Conservation (phyloP, 2,113 vertebrate species). For the Lophotis ruficrista region DNA sequence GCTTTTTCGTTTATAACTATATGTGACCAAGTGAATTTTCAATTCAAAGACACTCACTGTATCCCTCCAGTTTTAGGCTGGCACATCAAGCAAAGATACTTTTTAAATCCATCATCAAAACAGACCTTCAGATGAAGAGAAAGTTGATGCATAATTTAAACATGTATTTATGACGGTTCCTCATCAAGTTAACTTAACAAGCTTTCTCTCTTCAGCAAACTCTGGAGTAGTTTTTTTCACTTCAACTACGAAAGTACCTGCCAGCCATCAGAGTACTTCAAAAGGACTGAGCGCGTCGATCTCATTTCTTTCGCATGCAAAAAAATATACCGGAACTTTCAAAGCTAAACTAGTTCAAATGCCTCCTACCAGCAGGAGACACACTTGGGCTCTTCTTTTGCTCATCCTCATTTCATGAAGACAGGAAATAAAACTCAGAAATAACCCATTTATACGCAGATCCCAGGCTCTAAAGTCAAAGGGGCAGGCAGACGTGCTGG, state of each 20-base stretch:
- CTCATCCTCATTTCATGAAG: neutral
- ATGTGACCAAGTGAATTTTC: neutral
- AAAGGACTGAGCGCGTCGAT: neutral
- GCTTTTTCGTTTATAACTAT: neutral
- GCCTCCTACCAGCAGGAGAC: neutral
- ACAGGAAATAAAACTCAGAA: neutral
- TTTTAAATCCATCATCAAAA: neutral
- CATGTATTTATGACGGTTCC: neutral
- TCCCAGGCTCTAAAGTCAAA: neutral
- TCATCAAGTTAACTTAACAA: slow-evolving; percentile 4
- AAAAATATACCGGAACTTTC: neutral
- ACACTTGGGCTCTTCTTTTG: neutral
- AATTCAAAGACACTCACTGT: slow-evolving; percentile 1
- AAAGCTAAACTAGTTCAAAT: slow-evolving; percentile 33
- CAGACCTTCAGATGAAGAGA: neutral
- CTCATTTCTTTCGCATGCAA: neutral
- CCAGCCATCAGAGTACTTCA: slow-evolving; percentile 23
- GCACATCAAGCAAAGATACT: neutral
- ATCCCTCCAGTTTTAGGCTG: neutral
- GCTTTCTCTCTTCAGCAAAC: neutral
- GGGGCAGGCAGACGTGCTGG: neutral
- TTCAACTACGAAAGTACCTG: neutral
- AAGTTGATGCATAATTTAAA: slow-evolving; percentile 8
- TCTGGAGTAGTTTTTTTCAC: neutral
- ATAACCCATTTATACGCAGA: neutral